phyloP scores from a whole-genome alignment of 1,140 invertebrate species.

The Idris sp. region DNA sequence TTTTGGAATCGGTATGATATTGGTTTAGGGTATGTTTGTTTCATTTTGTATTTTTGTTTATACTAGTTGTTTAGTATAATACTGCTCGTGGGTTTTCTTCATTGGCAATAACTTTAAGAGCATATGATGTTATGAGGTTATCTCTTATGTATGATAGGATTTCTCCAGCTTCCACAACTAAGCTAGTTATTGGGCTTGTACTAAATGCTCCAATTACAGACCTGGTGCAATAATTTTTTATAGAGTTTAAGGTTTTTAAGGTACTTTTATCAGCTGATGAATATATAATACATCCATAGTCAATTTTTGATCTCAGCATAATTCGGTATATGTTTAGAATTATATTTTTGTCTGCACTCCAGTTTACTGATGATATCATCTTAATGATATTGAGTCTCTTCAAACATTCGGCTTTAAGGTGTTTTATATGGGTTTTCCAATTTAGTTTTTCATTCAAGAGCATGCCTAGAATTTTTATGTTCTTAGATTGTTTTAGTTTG shows the following conservation, averaged over 20 bases:
- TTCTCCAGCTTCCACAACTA: too few relatives aligned
- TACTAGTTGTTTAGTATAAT: too few relatives aligned
- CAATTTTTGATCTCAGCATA: slow-evolving; percentile 46
- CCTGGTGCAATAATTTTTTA: background rate
- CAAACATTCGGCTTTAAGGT: slow-evolving; percentile 30
- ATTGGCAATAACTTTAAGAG: too few relatives aligned
- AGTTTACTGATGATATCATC: slow-evolving; percentile 21
- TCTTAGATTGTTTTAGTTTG: slow-evolving; percentile 7
- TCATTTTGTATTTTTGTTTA: too few relatives aligned
- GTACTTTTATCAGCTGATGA: slow-evolving; percentile 21
- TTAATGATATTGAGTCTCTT: slow-evolving; percentile 48
- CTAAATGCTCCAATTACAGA: background rate
- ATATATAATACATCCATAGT: slow-evolving; percentile 53
- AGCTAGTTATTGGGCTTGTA: too few relatives aligned
- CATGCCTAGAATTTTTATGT: slow-evolving; percentile 45
- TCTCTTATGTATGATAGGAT: too few relatives aligned
- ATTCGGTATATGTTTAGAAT: slow-evolving; percentile 10
- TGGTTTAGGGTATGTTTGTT: too few relatives aligned
- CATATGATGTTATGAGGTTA: too few relatives aligned
- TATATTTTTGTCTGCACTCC: slow-evolving; percentile 31
- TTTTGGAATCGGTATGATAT: too few relatives aligned
- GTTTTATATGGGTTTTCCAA: slow-evolving; percentile 47
- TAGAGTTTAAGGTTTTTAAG: background rate
- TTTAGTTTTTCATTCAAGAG: slow-evolving; percentile 45
- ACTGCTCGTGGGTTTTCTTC: too few relatives aligned